Percentiles rank a stretch among this genome's conserved stretches.
Conservation (phyloP, 2,888 invertebrate species). For the Nomada flava region DNA sequence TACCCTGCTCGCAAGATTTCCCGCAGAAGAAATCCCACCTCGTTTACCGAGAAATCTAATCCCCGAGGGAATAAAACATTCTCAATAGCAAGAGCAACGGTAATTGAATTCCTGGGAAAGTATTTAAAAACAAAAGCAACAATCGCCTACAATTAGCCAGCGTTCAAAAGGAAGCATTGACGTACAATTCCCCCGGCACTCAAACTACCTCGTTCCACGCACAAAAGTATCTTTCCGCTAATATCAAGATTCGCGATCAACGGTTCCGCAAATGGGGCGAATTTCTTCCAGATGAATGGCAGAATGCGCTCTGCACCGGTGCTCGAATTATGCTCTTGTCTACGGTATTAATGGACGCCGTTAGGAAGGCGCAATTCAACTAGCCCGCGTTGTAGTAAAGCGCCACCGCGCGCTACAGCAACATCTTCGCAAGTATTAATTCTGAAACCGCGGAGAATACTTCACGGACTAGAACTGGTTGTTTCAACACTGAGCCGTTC, state of each 20-base stretch:
- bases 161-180: too few species aligned
- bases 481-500: slow-evolving; percentile 68
- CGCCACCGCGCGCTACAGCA: slow-evolving; percentile 46
- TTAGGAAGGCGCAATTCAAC: slow-evolving; percentile 54
- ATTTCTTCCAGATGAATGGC: slow-evolving; percentile 47
- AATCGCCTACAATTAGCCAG: neutral
- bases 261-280: slow-evolving; percentile 3
- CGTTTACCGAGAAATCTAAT: too few species aligned
- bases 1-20: neutral
- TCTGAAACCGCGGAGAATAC: slow-evolving; percentile 68
- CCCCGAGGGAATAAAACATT: too few species aligned
- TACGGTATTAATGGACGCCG: slow-evolving; percentile 60
- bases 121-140: neutral
- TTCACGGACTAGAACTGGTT: slow-evolving; percentile 69
- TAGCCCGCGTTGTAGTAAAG: slow-evolving; percentile 26
- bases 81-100: too few species aligned
- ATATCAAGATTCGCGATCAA: neutral
- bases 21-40: neutral
- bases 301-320: slow-evolving; percentile 1
- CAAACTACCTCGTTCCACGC: neutral
- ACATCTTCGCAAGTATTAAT: slow-evolving; percentile 66
- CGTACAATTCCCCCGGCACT: neutral
- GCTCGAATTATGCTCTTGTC: slow-evolving; percentile 61
- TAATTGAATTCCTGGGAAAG: too few species aligned
- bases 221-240: neutral